Evolutionary conservation across 1,140 invertebrate genomes (phyloP).

Genomic region (Pseudomyrmex cubaensis): DNA sequence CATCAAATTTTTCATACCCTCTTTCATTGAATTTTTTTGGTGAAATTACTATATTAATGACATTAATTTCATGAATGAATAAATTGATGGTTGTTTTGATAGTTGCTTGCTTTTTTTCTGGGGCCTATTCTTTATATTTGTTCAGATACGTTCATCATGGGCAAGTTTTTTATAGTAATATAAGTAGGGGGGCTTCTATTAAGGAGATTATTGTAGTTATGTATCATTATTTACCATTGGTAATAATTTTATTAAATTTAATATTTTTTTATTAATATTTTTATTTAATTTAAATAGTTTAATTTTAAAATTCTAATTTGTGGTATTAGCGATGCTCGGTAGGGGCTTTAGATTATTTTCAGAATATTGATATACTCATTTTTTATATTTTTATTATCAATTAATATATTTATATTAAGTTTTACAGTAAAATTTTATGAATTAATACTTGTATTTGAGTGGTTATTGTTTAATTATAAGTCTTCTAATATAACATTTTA

Average conservation of each 20-base stretch:
- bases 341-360: constrained; percentile 7
- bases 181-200: constrained; percentile 81
- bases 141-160: constrained; percentile 85
- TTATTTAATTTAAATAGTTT: constrained; percentile 30
- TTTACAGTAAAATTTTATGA: background rate
- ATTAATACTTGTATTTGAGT: no score
- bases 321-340: background rate
- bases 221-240: constrained; percentile 81
- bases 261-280: background rate
- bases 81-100: constrained; percentile 79
- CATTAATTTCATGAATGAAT: constrained; percentile 84
- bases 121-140: constrained; percentile 76
- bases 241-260: constrained; percentile 46
- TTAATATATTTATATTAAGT: background rate
- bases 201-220: constrained; percentile 82
- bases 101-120: constrained; percentile 86
- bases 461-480: no score
- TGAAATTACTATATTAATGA: constrained; percentile 80
- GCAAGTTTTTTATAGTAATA: constrained; percentile 84
- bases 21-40: constrained; percentile 80
- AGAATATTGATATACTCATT: background rate
- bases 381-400: background rate
- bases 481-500: background rate
- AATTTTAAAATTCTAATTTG: constrained; percentile 15
- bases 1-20: constrained; percentile 77